Percentiles rank a stretch among this genome's conserved stretches.
phyloP scores from a whole-genome alignment of 2,113 vertebrate species.

The Ptychochromis oligacanthus region DNA sequence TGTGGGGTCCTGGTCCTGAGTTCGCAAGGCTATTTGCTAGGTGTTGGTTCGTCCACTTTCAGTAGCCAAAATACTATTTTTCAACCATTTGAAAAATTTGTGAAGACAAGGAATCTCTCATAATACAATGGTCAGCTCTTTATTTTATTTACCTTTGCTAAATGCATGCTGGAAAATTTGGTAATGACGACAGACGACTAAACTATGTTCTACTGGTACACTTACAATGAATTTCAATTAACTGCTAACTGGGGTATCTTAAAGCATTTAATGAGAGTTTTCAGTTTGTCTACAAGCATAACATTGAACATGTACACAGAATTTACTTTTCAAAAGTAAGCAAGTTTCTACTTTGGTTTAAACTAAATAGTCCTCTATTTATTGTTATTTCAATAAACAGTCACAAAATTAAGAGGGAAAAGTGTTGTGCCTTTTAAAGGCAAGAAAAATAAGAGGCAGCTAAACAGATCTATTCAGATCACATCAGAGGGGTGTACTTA shows the following conservation, averaged over 20 bases:
- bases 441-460: neutral
- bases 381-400: neutral
- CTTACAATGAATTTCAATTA: neutral
- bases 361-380: neutral
- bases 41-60: no score
- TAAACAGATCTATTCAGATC: neutral
- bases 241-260: neutral
- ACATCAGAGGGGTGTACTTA: neutral
- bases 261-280: neutral
- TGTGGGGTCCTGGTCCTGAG: no score
- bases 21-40: no score
- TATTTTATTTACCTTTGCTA: no score
- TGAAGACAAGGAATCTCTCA: neutral
- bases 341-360: accelerated
- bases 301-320: neutral
- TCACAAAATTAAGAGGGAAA: neutral
- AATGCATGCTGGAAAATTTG: no score
- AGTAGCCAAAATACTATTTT: neutral
- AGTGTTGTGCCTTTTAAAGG: neutral
- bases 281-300: neutral
- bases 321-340: neutral
- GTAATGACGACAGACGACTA: neutral
- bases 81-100: neutral
- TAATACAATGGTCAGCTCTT: neutral
- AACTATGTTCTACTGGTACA: neutral